Evolutionary conservation across 2,113 vertebrate species (phyloP).

Genomic region (Gallinago jamesoni): DNA sequence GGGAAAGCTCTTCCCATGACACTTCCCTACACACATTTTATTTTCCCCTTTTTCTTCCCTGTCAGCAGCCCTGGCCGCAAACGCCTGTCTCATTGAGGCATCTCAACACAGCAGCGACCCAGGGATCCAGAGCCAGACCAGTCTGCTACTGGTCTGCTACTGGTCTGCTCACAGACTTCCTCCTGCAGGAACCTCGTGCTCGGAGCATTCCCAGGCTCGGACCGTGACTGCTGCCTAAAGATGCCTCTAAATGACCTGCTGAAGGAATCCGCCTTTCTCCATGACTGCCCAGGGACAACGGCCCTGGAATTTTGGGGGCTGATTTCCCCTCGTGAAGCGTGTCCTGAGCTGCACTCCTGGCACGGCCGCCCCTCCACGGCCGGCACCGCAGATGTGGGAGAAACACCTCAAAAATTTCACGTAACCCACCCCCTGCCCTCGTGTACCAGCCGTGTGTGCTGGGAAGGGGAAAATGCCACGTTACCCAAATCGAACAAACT

Average conservation of each 20-base stretch:
- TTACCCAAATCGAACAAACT: rapidly evolving
- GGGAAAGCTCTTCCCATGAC: background rate
- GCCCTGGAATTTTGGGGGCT: background rate
- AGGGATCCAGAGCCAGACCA: background rate
- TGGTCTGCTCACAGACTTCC: background rate
- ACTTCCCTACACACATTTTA: background rate
- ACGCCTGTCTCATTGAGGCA: background rate
- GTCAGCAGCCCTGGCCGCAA: constrained; percentile 40
- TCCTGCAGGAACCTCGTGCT: background rate
- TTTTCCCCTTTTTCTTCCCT: background rate
- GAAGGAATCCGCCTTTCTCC: background rate
- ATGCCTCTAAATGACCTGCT: background rate
- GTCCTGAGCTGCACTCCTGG: background rate
- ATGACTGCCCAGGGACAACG: rapidly evolving
- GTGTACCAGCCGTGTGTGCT: rapidly evolving
- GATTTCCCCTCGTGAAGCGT: constrained; percentile 21
- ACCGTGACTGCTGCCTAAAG: background rate
- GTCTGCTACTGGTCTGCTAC: background rate
- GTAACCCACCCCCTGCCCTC: rapidly evolving
- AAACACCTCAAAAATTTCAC: rapidly evolving
- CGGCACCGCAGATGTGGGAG: background rate
- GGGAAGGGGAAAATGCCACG: background rate
- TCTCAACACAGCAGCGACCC: background rate
- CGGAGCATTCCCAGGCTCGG: rapidly evolving
- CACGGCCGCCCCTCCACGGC: background rate